Evolutionary conservation across 1,140 invertebrate genomes (phyloP).

Genomic region (Mylabris phalerata): DNA sequence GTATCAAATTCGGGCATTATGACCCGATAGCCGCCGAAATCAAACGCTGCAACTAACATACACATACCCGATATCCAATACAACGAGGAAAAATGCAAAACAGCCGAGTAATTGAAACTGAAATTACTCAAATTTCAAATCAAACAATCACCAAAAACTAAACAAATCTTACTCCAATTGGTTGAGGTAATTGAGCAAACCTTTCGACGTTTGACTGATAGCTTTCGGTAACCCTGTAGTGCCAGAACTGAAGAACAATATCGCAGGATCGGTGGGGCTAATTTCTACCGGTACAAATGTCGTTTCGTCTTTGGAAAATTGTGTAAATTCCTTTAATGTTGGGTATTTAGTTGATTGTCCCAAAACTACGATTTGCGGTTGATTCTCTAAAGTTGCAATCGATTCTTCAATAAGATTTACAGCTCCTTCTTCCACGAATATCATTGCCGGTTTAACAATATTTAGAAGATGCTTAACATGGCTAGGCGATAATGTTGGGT

Average conservation of each 20-base stretch:
- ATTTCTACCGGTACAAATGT: slow-evolving; percentile 26
- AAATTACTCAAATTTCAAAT: no score
- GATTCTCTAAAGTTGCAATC: background rate
- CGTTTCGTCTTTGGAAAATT: slow-evolving; percentile 21
- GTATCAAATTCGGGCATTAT: no score
- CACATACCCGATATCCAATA: no score
- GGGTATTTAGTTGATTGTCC: slow-evolving; percentile 8
- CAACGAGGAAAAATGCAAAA: no score
- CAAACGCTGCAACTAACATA: no score
- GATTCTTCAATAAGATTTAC: slow-evolving; percentile 15
- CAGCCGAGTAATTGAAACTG: no score
- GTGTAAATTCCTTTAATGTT: slow-evolving; percentile 19
- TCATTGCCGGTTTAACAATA: slow-evolving; percentile 24
- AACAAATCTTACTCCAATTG: no score
- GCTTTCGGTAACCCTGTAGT: slow-evolving; percentile 71
- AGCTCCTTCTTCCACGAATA: slow-evolving; percentile 28
- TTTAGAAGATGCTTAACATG: slow-evolving; percentile 23
- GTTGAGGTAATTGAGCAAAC: no score
- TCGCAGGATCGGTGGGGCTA: slow-evolving; percentile 26
- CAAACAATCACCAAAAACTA: no score
- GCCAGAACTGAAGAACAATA: slow-evolving; percentile 54
- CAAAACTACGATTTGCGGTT: slow-evolving; percentile 23
- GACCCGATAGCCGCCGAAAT: no score
- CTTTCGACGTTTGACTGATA: slow-evolving; percentile 13
- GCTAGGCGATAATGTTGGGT: slow-evolving; percentile 21